Conservation (phyloP, 2,888 invertebrate genomes). For the Augiades crinisus region DNA sequence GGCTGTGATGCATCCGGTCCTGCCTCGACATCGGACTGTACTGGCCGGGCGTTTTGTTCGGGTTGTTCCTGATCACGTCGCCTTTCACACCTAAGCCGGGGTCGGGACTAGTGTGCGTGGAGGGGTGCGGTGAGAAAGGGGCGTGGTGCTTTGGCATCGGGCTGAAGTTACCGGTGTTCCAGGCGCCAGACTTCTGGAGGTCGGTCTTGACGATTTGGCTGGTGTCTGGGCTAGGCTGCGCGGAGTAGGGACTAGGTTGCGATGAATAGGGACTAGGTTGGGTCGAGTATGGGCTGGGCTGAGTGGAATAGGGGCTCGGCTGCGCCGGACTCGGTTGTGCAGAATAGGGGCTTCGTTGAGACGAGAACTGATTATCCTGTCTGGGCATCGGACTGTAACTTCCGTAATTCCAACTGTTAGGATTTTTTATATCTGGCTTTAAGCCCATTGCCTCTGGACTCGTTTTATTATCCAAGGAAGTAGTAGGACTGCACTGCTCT, state of each 20-base stretch:
- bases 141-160: constrained; percentile 74
- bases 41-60: constrained; percentile 66
- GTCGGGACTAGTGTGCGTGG: constrained; percentile 71
- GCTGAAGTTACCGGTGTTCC: constrained; percentile 72
- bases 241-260: constrained; percentile 72
- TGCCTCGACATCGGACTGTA: constrained; percentile 74
- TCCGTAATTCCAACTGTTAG: constrained; percentile 68
- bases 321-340: constrained; percentile 72
- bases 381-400: constrained; percentile 74
- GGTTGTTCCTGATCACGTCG: constrained; percentile 52
- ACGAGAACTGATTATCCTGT: constrained; percentile 67
- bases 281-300: constrained; percentile 70
- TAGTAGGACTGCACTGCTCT: constrained; percentile 75
- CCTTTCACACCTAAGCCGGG: constrained; percentile 59
- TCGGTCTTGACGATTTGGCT: constrained; percentile 72
- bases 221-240: constrained; percentile 74
- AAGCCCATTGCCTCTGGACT: constrained; percentile 62
- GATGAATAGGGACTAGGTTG: constrained; percentile 75
- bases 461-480: constrained; percentile 69
- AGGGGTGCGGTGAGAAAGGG: constrained; percentile 70
- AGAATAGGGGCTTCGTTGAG: constrained; percentile 74
- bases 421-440: constrained; percentile 67
- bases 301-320: constrained; percentile 72
- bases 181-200: constrained; percentile 62
- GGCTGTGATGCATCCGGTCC: constrained; percentile 64